Base-by-base conservation (phyloP, 2,888 invertebrate genomes). In the Leptothorax acervorum region DNA sequence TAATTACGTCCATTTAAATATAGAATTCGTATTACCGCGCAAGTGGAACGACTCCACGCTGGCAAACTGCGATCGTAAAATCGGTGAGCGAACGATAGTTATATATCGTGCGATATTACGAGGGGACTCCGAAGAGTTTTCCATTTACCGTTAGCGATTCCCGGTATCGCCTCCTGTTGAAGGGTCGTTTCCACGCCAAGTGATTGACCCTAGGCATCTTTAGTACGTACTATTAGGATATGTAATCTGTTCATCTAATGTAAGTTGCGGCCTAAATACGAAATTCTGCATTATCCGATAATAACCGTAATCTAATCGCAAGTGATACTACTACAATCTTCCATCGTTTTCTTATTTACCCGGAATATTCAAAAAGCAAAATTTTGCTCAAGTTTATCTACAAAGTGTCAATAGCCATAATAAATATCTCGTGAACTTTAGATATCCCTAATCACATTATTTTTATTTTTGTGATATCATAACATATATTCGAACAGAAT, bases 81-180 rank as follows among this genome's bases (percentile, higher is more conserved):
- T 79, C 28, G n/a, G 35, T 57, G 57, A 53, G 53, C 28, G 62
- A 57, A 31, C 68, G 35, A 35, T 31, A 57, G 51, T 65, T 68
- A 35, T 62, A 28, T 18, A 28, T 70, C 15, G 28, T 45, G 15
- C 42, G 42, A 51, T 12, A 53, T 53, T 74, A 75, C 78, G 65
- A 65, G 51, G 63, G 79, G 82, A 84, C 57, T 81, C 45, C 71
- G 85, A 90, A 90, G 35, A 35, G 87, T 90, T 90, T 88, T 82
- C 83, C 88, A 83, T 89, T 89, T 90, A 87, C 89, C 90, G 87
- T 90, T 88, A 86, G 82, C 84, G 83, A 86, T 86, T 71, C 66
- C 11, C 35, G 70, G 87, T 66, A 86, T 83, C 79, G 85, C 81
- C 85, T 70, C 84, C 84, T 71, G 85, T 83, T 86, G 35, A 6